Base-by-base conservation (phyloP, 2,888 invertebrate species). In the Macaria notata region DNA sequence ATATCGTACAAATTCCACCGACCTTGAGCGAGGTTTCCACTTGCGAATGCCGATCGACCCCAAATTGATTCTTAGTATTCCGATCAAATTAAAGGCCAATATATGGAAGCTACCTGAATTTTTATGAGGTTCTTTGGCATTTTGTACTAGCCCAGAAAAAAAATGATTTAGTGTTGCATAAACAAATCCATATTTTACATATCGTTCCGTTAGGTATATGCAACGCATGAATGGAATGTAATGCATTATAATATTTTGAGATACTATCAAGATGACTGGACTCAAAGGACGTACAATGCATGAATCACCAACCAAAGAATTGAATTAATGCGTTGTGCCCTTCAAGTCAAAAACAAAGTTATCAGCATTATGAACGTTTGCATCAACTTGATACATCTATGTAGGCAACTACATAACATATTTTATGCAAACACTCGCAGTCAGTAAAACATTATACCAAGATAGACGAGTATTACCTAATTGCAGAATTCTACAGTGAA, bases 1-100 rank as follows among this genome's bases (percentile, higher is more conserved):
- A 6, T 36, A 7, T 36, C 7, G 33, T 36, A 7, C 75, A 52
- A 73, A 75, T 78, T 76, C 72, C 74, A 61, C 47, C 68, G 64
- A 58, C 69, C 75, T 72, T 72, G 73, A 63, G 66, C 67, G 68
- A 4, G 69, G 72, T 77, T 78, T 79, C 75, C 70, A 63, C 61
- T 70, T 66, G 70, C 75, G 72, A 75, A 77, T 74, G 69, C 73
- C 73, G 63, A 73, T 69, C 69, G 42, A 42, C 59, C 60, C 64
- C 63, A 67, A 64, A 59, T 57, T 56, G 61, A 62, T 68, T 62
- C 66, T 68, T 49, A 53, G 55, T 43, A 47, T 30, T 31, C 43
- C 33, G 33, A 50, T 9, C 19, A 36, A 36, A 54, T 6, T 41
- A 49, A 49, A 54, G 39, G 54, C 49, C 41, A 49, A 33, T 31